Evolutionary conservation across 1,140 invertebrate genomes (phyloP).

Genomic region (Ceratosolen fusciceps): DNA sequence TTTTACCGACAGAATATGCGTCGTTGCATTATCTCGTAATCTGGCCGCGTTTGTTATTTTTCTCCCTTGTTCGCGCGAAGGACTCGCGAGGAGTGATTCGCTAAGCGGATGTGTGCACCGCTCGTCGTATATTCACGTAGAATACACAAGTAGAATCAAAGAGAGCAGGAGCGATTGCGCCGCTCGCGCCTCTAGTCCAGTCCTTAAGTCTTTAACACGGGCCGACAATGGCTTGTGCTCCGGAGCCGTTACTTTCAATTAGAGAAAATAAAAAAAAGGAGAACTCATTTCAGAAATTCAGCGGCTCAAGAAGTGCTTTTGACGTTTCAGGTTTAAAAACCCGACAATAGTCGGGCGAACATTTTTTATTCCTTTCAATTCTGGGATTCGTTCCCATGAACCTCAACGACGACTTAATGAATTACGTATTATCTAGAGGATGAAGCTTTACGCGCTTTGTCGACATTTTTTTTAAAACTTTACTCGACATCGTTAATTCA

Average conservation of each 20-base stretch:
- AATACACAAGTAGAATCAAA: slow-evolving; percentile 16
- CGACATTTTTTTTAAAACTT: too few species aligned
- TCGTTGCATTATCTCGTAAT: too few species aligned
- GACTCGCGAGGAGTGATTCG: neutral
- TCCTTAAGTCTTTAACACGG: neutral
- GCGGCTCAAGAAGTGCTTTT: neutral
- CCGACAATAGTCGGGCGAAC: too few species aligned
- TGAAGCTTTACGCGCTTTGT: too few species aligned
- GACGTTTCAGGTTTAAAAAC: neutral
- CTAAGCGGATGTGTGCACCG: neutral
- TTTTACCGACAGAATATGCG: too few species aligned
- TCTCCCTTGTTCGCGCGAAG: too few species aligned
- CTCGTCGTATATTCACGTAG: slow-evolving; percentile 7
- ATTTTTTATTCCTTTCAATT: too few species aligned
- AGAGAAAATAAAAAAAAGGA: slow-evolving; percentile 17
- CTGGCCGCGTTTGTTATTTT: too few species aligned
- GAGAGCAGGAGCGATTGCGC: neutral
- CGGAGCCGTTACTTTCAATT: slow-evolving; percentile 30
- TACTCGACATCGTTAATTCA: too few species aligned
- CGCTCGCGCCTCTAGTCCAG: neutral
- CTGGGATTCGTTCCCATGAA: too few species aligned
- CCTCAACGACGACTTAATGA: too few species aligned
- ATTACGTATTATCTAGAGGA: too few species aligned
- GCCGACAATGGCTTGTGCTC: neutral
- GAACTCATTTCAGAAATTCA: slow-evolving; percentile 7